phyloP scores from a whole-genome alignment of 2,888 invertebrate genomes.

The Drosophila histrio region DNA sequence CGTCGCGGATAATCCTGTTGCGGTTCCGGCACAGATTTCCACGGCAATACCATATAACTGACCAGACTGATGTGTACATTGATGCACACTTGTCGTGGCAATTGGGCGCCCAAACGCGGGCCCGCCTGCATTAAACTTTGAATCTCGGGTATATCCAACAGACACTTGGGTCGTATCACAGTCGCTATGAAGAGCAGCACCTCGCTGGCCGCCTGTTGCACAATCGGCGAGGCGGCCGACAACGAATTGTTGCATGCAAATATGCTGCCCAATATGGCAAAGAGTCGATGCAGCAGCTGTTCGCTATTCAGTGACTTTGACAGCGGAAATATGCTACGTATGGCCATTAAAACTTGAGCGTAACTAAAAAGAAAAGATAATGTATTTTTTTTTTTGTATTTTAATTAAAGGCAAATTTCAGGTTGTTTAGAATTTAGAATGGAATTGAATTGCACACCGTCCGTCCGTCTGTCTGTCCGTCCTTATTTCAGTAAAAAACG shows the following conservation, averaged over 20 bases:
- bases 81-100: slow-evolving; percentile 81
- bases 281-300: slow-evolving; percentile 79
- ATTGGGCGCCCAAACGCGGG: slow-evolving; percentile 73
- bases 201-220: slow-evolving; percentile 83
- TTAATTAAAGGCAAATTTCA: neutral
- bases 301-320: slow-evolving; percentile 80
- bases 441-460: no score
- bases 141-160: slow-evolving; percentile 82
- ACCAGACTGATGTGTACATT: slow-evolving; percentile 82
- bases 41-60: slow-evolving; percentile 83
- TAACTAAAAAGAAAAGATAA: slow-evolving; percentile 64
- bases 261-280: slow-evolving; percentile 82
- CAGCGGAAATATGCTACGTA: slow-evolving; percentile 82
- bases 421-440: no score
- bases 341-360: slow-evolving; percentile 83
- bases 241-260: slow-evolving; percentile 77
- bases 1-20: slow-evolving; percentile 83
- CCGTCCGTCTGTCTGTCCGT: no score
- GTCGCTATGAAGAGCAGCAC: slow-evolving; percentile 83
- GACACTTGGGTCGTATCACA: slow-evolving; percentile 83
- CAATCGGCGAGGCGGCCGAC: slow-evolving; percentile 77
- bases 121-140: slow-evolving; percentile 82
- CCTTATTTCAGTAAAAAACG: no score
- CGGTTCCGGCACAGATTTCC: slow-evolving; percentile 80
- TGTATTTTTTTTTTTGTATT: no score